Evolutionary conservation across 2,888 invertebrate species (phyloP).

Genomic region (Plagodis pulveraria): DNA sequence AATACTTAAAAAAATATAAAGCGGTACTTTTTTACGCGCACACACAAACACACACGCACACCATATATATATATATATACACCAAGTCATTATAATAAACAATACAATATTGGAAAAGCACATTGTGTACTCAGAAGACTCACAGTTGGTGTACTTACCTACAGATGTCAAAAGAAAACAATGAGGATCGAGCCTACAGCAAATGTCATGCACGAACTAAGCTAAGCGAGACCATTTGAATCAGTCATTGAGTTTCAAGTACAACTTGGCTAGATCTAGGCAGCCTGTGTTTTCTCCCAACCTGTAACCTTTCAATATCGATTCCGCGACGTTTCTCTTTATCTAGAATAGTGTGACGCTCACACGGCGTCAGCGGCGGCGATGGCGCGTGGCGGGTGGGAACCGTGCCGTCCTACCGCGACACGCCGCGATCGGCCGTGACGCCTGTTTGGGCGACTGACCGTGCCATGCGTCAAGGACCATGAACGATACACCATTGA

Average conservation of each 20-base stretch:
- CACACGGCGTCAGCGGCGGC: slow-evolving; percentile 44
- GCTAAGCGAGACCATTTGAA: too few relatives aligned
- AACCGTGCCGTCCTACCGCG: slow-evolving; percentile 57
- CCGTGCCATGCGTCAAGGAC: slow-evolving; percentile 32
- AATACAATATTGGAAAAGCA: too few relatives aligned
- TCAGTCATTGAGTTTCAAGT: not conserved
- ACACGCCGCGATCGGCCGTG: slow-evolving; percentile 38
- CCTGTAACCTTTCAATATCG: slow-evolving; percentile 29
- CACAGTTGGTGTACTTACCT: too few relatives aligned
- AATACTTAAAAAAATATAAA: too few relatives aligned
- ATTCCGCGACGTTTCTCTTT: slow-evolving; percentile 47
- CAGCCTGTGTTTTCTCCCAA: slow-evolving; percentile 5
- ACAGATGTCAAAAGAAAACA: too few relatives aligned
- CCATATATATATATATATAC: too few relatives aligned
- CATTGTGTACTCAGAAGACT: too few relatives aligned
- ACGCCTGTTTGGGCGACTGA: slow-evolving; percentile 39
- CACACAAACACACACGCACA: too few relatives aligned
- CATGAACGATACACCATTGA: slow-evolving; percentile 14
- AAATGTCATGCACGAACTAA: too few relatives aligned
- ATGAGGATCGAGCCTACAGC: too few relatives aligned
- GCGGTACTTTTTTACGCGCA: too few relatives aligned
- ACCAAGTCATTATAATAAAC: too few relatives aligned
- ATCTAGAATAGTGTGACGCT: slow-evolving; percentile 66
- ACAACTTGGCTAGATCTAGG: not conserved
- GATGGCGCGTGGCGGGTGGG: slow-evolving; percentile 63